Base-by-base conservation (phyloP, 2,888 invertebrate genomes). In the Dryococelus australis region DNA sequence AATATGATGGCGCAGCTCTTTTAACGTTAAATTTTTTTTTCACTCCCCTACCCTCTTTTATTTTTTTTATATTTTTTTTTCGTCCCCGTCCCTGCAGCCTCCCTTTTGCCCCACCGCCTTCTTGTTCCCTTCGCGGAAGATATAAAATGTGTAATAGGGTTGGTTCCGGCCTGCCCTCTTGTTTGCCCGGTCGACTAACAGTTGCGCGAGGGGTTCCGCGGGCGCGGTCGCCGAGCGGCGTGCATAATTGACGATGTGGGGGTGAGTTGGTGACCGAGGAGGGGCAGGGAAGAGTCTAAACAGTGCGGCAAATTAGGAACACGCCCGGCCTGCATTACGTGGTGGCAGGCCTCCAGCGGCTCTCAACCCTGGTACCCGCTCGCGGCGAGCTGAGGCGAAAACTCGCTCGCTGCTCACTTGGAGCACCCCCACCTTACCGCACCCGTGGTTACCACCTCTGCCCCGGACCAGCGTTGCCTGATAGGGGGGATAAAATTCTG, bases 301-400 rank as follows among this genome's bases (percentile, higher is more conserved):
- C 88, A 88, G 86, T 87, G 87, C 53, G 87, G 88, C 87, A 87
- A 88, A 88, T 88, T 88, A 88, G 88, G 87, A 88, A 84, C 85
- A 85, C n/a, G 84, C 35, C 35, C 35, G 35, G 35, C 35, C 35
- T 35, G 2, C 35, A 20, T 47, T 8, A 47, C 47, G 47, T 47
- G 47, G 16, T 16, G 8, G 47, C 16, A 8, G 47, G 5, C 47
- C 35, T 1, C 35, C 35, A 1, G 47, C 10, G 47, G 47, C 8
- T 16, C 12, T 47, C 10, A 8, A 16, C 47, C 47, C 47, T 8
- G 47, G 47, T 16, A 47, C 47, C 35, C 35, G 35, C 35, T 35
- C 35, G 4, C 35, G 35, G 4, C 35, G 35, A 35, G 35, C 35
- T 35, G 35, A 35, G 35, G 35, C 35, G 35, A 35, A 4, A 35